These are phyloP conservation scores for Macroglossus sobrinus DNA, from an alignment of 2,113 vertebrate species.

Conservation along the genomic window DNA sequence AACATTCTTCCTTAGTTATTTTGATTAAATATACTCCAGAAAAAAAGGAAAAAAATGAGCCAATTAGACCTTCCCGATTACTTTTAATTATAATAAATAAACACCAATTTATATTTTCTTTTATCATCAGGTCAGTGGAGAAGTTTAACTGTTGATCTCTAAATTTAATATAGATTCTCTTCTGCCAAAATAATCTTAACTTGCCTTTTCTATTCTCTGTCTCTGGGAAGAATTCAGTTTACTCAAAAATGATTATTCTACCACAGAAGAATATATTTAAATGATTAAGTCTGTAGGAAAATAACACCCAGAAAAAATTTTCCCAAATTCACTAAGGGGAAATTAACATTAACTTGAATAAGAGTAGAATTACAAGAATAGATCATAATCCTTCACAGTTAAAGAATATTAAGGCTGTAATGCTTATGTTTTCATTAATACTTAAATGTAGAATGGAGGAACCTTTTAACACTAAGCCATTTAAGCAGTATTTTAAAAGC, in stretches of 20 bases:
- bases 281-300: conserved; percentile 6
- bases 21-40: not conserved
- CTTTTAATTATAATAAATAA: conserved; percentile 20
- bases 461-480: conserved; percentile 10
- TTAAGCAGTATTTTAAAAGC: conserved; percentile 43
- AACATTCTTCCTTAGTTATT: not conserved
- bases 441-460: conserved; percentile 18
- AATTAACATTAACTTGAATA: not conserved
- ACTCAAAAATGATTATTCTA: not conserved
- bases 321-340: conserved; percentile 17
- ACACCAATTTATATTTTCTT: not conserved
- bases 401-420: not conserved
- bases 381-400: conserved; percentile 9
- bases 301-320: not conserved
- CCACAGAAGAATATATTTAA: not conserved
- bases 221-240: conserved; percentile 18
- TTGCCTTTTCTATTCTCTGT: conserved; percentile 23
- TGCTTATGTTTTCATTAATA: conserved; percentile 15
- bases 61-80: conserved; percentile 22
- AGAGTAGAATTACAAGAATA: conserved; percentile 31
- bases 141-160: conserved; percentile 34
- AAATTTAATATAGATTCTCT: not conserved
- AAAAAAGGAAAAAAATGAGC: conserved; percentile 44
- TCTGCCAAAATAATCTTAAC: not conserved
- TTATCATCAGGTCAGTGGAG: not conserved